Evolutionary conservation across 2,797 vertebrate species (phyloP).

Genomic region (Brotula barbata): DNA sequence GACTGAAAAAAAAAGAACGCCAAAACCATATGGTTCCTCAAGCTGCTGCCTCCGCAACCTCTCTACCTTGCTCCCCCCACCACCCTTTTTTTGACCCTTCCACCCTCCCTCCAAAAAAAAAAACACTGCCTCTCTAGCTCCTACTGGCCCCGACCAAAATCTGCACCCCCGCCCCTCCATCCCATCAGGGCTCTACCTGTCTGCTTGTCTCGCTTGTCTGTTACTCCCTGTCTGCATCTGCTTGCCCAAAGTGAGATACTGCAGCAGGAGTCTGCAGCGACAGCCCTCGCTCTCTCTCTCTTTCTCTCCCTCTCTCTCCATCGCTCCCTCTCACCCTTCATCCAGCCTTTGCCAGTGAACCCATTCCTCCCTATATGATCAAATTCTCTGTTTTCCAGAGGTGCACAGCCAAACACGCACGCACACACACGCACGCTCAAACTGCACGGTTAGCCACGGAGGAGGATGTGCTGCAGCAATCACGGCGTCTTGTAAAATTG

Average conservation of each 20-base stretch:
- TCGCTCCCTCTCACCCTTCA: constrained; percentile 68
- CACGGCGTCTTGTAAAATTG: constrained; percentile 10
- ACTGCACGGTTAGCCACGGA: constrained; percentile 47
- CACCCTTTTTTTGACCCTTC: constrained; percentile 71
- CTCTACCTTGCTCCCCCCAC: constrained; percentile 33
- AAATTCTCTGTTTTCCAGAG: constrained; percentile 76
- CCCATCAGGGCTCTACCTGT: constrained; percentile 73
- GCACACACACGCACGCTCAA: constrained; percentile 54
- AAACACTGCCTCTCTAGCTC: constrained; percentile 62
- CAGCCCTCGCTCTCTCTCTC: constrained; percentile 69
- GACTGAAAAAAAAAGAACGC: constrained; percentile 72
- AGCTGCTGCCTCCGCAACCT: constrained; percentile 18
- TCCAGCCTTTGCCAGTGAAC: constrained; percentile 71
- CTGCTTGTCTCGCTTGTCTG: constrained; percentile 69
- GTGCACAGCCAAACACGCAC: constrained; percentile 30
- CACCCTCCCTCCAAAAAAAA: constrained; percentile 41
- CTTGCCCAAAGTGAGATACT: constrained; percentile 79
- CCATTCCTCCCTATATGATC: constrained; percentile 79
- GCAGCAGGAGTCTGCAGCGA: constrained; percentile 79
- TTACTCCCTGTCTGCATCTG: constrained; percentile 75
- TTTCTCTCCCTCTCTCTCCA: constrained; percentile 51
- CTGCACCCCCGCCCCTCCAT: constrained; percentile 47
- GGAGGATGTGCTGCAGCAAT: constrained; percentile 42
- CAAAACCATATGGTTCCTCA: constrained; percentile 72
- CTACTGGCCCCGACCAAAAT: constrained; percentile 60